Conservation (phyloP, 1,140 invertebrate genomes). For the Pseudomyrmex pallidus region DNA sequence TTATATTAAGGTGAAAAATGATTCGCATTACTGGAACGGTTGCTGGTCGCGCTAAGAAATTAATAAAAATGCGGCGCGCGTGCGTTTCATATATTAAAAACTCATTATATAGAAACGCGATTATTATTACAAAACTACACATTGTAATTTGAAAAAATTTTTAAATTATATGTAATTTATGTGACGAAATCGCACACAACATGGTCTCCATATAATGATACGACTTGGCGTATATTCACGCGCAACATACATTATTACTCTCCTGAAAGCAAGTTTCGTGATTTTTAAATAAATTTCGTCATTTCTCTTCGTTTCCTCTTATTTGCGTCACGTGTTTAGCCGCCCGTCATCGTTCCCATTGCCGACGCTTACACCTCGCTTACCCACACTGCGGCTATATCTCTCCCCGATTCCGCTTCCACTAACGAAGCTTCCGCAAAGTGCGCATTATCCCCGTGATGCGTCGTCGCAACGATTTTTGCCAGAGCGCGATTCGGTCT, state of each 20-base stretch:
- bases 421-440: constrained; percentile 55
- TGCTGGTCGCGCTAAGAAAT: too few species aligned
- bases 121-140: not conserved
- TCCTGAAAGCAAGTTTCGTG: too few species aligned
- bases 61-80: too few species aligned
- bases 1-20: constrained; percentile 8
- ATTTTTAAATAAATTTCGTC: too few species aligned
- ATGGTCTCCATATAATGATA: too few species aligned
- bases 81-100: not conserved
- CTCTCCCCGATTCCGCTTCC: not conserved
- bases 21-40: not conserved
- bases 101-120: not conserved
- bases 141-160: too few species aligned
- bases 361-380: constrained; percentile 12
- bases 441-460: constrained; percentile 43
- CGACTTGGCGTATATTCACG: too few species aligned
- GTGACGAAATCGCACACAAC: too few species aligned
- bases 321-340: not conserved
- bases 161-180: too few species aligned
- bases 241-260: too few species aligned
- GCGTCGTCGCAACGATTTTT: constrained; percentile 47
- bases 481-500: constrained; percentile 41
- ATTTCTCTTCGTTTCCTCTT: not conserved
- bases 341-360: constrained; percentile 3
- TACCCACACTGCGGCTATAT: not conserved